phyloP scores from a whole-genome alignment of 1,140 invertebrate species.

The Drosophila bocki region DNA sequence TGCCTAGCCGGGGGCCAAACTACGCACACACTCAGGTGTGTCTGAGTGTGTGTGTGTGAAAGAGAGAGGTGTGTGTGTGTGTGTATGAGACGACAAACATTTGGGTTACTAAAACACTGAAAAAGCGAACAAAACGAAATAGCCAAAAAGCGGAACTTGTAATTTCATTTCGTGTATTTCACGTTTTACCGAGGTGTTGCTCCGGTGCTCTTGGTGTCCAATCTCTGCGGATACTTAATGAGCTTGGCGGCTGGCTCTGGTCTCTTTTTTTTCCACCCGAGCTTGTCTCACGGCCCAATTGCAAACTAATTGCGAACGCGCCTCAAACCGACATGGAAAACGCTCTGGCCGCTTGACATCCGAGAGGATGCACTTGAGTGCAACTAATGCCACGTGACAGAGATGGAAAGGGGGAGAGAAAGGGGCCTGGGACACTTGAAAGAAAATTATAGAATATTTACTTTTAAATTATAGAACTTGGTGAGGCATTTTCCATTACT shows the following conservation, averaged over 20 bases:
- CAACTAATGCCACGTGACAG: conserved; percentile 72
- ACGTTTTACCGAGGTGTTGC: conserved; percentile 67
- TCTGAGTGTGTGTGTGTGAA: background rate
- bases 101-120: conserved; percentile 80
- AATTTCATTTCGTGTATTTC: conserved; percentile 80
- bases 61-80: background rate
- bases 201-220: conserved; percentile 32
- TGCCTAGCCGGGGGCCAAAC: conserved; percentile 68
- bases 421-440: background rate
- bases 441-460: conserved; percentile 3
- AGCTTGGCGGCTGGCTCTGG: conserved; percentile 49
- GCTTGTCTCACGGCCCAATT: conserved; percentile 76
- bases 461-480: background rate
- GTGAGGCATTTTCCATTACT: background rate
- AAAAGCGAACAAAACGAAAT: conserved; percentile 43
- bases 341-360: conserved; percentile 45
- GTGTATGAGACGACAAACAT: conserved; percentile 43
- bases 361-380: conserved; percentile 64
- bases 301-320: conserved; percentile 78
- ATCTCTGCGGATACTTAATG: conserved; percentile 59
- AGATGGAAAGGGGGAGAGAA: background rate
- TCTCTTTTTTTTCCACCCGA: conserved; percentile 32
- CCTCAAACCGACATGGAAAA: conserved; percentile 44
- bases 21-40: conserved; percentile 10
- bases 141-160: conserved; percentile 79